Conservation (phyloP, 2,797 vertebrate species). For the Xenentodon cancila region DNA sequence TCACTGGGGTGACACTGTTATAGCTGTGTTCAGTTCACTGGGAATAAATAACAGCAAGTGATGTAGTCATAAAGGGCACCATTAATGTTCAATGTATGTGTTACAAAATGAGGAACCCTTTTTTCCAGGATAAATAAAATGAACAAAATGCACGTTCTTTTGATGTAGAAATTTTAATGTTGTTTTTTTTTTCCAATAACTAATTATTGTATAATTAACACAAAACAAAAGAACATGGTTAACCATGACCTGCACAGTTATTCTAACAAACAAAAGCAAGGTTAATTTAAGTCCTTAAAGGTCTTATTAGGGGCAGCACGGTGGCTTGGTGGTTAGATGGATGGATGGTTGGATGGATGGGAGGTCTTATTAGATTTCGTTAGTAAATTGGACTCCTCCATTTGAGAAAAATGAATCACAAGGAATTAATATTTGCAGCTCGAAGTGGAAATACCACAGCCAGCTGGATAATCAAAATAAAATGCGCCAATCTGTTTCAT, state of each 20-base stretch:
- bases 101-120: no score
- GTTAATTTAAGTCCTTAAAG: slow-evolving; percentile 32
- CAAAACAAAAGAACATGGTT: background rate
- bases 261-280: slow-evolving; percentile 34
- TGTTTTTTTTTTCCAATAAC: background rate
- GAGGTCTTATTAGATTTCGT: slow-evolving; percentile 55
- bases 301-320: slow-evolving; percentile 57
- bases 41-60: background rate
- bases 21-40: background rate
- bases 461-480: slow-evolving; percentile 50
- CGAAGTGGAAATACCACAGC: slow-evolving; percentile 45
- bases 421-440: slow-evolving; percentile 43
- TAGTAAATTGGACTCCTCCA: slow-evolving; percentile 34
- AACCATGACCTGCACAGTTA: slow-evolving; percentile 12
- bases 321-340: no score
- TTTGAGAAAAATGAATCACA: slow-evolving; percentile 51
- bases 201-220: slow-evolving; percentile 2
- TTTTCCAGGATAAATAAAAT: no score
- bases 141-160: no score
- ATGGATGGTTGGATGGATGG: no score
- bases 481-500: slow-evolving; percentile 48
- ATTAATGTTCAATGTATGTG: background rate
- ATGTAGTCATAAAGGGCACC: background rate
- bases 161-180: no score
- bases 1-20: background rate